Evolutionary conservation across 1,140 invertebrate genomes (phyloP).

Genomic region (Campoletis sonorensis): DNA sequence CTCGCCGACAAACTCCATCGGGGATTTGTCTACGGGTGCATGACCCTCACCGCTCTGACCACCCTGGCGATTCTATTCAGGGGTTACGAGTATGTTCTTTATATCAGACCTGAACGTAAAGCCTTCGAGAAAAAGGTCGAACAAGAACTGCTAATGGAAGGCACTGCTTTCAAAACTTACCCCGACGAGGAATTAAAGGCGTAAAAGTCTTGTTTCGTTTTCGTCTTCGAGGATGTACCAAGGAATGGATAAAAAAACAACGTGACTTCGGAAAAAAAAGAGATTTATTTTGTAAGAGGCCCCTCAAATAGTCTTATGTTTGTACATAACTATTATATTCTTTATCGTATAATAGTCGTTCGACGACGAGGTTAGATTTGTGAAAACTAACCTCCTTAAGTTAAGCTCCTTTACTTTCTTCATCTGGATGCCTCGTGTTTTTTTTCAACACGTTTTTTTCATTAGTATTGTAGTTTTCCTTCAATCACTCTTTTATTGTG

Average conservation of each 20-base stretch:
- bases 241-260: neutral
- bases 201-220: constrained; percentile 7
- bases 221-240: neutral
- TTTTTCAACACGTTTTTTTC: too few relatives aligned
- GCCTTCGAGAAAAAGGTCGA: constrained; percentile 40
- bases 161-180: constrained; percentile 46
- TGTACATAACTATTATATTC: constrained; percentile 27
- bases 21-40: constrained; percentile 55
- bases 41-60: constrained; percentile 49
- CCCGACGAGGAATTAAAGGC: neutral
- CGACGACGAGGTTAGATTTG: too few relatives aligned
- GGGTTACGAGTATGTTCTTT: constrained; percentile 55
- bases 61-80: constrained; percentile 13
- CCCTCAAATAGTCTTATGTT: constrained; percentile 23
- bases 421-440: too few relatives aligned
- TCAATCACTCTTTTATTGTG: too few relatives aligned
- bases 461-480: too few relatives aligned
- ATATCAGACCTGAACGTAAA: constrained; percentile 57
- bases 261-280: too few relatives aligned
- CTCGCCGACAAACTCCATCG: constrained; percentile 62
- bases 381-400: too few relatives aligned
- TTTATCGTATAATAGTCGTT: too few relatives aligned
- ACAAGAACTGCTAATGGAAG: constrained; percentile 64
- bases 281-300: neutral
- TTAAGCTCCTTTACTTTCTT: too few relatives aligned